Evolutionary conservation across 2,113 vertebrate genomes (phyloP).

Genomic region (Platanista minor): DNA sequence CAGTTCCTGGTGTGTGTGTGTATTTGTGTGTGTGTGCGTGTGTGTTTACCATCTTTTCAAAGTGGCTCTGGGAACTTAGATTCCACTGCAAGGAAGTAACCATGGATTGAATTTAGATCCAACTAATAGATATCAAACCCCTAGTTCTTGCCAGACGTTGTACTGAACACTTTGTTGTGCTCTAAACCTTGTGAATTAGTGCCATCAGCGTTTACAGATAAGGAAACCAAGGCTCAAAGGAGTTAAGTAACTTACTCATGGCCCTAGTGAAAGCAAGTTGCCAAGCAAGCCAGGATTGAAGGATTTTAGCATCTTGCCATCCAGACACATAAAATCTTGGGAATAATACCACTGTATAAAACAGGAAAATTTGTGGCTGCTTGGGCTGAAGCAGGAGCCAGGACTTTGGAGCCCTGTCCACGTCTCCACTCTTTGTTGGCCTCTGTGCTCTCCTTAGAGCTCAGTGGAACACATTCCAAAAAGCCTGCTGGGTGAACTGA

Average conservation of each 20-base stretch:
- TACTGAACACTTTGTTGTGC: not conserved
- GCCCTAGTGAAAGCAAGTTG: not conserved
- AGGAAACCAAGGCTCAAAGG: not conserved
- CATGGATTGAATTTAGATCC: not conserved
- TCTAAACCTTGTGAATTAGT: not conserved
- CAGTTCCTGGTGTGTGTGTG: not conserved
- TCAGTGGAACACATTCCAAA: not conserved
- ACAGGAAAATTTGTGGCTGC: not conserved
- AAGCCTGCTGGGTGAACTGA: not conserved
- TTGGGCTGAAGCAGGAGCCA: not conserved
- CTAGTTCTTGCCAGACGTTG: not conserved
- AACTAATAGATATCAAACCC: not conserved
- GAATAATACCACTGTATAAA: not conserved
- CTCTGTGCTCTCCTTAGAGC: not conserved
- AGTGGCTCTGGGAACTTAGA: not conserved
- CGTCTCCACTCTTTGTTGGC: too few relatives aligned
- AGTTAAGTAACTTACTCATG: not conserved
- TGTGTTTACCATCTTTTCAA: not conserved
- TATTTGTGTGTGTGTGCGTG: not conserved
- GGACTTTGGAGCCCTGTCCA: not conserved
- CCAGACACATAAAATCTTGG: not conserved
- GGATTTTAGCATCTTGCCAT: not conserved
- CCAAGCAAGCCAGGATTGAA: not conserved
- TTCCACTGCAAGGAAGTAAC: conserved; percentile 30
- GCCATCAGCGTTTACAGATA: not conserved